Evolutionary conservation across 2,113 vertebrate genomes (phyloP), one percentile per base, ranked within the genome.

Genomic region (Pluvialis apricaria): DNA sequence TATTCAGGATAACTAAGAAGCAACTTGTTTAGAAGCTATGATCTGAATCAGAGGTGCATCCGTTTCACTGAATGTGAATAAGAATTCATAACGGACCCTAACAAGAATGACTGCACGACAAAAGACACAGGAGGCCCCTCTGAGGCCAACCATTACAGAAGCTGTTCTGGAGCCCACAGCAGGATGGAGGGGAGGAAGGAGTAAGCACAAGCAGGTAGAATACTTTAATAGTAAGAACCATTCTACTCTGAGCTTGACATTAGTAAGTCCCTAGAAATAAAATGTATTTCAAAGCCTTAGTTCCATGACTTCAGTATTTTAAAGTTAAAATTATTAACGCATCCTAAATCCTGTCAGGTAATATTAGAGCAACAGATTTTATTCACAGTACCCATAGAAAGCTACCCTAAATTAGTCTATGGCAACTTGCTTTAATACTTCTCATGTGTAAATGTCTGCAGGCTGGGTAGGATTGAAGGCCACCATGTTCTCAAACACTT

Each of bases 61-160:
- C 10, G 11, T 38, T 75, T 84, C 45, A 31, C 49, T 11, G 5
- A 40, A 5, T 5, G 21, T 4, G 20, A 57, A 44, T 32, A 51
- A 51, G 61, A 57, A 34, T 49, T 38, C 47, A 6, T 45, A 38
- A 36, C 3, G 28, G 36, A 45, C 42, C 24, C 44, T 44, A 66
- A 54, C 2, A 7, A 68, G 54, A 78, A 47, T 1, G 6, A 29
- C 12, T 18, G 34, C 58, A 19, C 32, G 51, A 19, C 14, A 38
- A 44, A 57, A 69, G 61, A 17, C 38, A 40, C 0, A 0, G 20
- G 12, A 2, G 0, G 36, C 54, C 26, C n/a, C 2, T 1, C 62
- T 6, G 25, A 70, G 20, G 36, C 24, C 42, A 68, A 13, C 60
- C 36, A 20, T 26, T 38, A 40, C 24, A 40, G 52, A 34, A 47